Evolutionary conservation across 2,113 vertebrate species (phyloP).

Genomic region (Grammomys surdaster): DNA sequence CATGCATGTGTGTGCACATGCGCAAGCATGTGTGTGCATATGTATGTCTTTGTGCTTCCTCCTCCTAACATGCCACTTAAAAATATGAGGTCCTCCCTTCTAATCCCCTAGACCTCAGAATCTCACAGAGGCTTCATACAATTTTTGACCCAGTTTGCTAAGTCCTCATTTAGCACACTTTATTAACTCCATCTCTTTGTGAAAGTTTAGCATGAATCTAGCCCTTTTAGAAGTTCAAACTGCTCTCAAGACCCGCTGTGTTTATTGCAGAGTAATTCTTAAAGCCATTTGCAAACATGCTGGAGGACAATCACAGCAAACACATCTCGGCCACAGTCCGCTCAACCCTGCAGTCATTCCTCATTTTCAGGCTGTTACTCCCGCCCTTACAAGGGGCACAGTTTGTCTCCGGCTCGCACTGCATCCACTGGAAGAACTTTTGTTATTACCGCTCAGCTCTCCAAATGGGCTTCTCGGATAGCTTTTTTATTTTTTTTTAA

Average conservation of each 20-base stretch:
- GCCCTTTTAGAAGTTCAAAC: constrained; percentile 37
- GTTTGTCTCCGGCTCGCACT: constrained; percentile 55
- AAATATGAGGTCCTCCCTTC: background rate
- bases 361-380: constrained; percentile 67
- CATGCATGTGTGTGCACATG: background rate
- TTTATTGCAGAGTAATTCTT: constrained; percentile 24
- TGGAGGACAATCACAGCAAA: constrained; percentile 48
- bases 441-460: constrained; percentile 63
- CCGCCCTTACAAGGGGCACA: constrained; percentile 52
- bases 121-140: background rate
- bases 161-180: constrained; percentile 17
- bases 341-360: constrained; percentile 42
- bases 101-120: background rate
- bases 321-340: background rate
- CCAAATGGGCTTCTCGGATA: constrained; percentile 64
- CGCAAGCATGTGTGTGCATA: background rate
- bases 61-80: background rate
- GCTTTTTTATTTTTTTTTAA: background rate
- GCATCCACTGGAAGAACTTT: constrained; percentile 66
- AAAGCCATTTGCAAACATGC: constrained; percentile 70
- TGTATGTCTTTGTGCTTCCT: constrained; percentile 44
- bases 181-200: background rate
- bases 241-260: constrained; percentile 29
- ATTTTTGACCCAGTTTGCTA: background rate
- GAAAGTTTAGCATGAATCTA: background rate